Evolutionary conservation across 2,113 vertebrate species (phyloP).

Genomic region (Callionymus lyra): DNA sequence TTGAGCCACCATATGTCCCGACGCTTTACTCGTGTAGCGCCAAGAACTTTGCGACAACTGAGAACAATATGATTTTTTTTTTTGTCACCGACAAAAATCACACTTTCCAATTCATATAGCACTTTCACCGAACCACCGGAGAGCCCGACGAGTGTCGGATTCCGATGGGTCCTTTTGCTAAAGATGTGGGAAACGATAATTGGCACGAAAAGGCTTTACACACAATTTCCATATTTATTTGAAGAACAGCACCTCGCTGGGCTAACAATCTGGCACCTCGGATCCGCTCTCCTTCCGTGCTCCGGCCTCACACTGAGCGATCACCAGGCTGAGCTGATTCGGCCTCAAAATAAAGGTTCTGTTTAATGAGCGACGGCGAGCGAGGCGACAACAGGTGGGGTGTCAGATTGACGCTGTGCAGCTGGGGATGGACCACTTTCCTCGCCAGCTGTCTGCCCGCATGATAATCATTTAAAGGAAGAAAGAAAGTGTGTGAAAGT

Average conservation of each 20-base stretch:
- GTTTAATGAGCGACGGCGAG: slow-evolving; percentile 55
- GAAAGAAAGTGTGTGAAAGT: slow-evolving; percentile 23
- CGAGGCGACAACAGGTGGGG: slow-evolving; percentile 64
- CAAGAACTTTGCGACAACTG: too few relatives aligned
- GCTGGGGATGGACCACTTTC: slow-evolving; percentile 50
- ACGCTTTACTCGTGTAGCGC: too few relatives aligned
- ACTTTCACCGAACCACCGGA: slow-evolving; percentile 5
- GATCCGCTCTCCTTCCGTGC: slow-evolving; percentile 34
- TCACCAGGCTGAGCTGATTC: slow-evolving; percentile 53
- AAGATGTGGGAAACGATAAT: slow-evolving; percentile 47
- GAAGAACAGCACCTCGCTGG: slow-evolving; percentile 57
- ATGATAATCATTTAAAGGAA: slow-evolving; percentile 47
- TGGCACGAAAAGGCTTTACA: slow-evolving; percentile 46
- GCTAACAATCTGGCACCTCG: slow-evolving; percentile 43
- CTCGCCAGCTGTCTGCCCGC: slow-evolving; percentile 49
- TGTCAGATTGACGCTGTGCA: slow-evolving; percentile 46
- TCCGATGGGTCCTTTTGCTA: slow-evolving; percentile 29
- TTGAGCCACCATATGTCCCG: too few relatives aligned
- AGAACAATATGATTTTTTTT: too few relatives aligned
- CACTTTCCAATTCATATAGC: too few relatives aligned
- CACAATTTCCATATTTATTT: slow-evolving; percentile 64
- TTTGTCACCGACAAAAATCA: too few relatives aligned
- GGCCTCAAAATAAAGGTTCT: slow-evolving; percentile 51
- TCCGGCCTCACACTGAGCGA: slow-evolving; percentile 49
- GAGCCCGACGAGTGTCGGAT: slow-evolving; percentile 4